A percentile compares a stretch with the other conserved stretches of the same genome.
These are phyloP conservation scores for Anastrepha ludens DNA, from an alignment of 1,140 invertebrate species.

Conservation along the genomic window DNA sequence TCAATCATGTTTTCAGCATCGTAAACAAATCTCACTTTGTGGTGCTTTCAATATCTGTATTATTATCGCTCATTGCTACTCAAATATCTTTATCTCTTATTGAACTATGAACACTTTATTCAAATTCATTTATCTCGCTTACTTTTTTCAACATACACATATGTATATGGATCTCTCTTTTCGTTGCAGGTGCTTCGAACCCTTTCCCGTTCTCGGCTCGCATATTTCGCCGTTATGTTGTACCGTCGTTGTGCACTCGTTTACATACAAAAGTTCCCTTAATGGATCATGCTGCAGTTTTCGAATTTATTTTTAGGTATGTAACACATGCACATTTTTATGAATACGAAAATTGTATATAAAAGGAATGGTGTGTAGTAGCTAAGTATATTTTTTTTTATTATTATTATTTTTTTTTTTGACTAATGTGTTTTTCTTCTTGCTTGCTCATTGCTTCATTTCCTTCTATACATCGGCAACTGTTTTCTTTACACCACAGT, in stretches of 20 bases:
- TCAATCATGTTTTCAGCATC: no score
- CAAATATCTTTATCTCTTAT: no score
- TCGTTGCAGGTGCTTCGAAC: slow-evolving; percentile 17
- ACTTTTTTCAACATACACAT: no score
- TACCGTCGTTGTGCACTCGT: background rate
- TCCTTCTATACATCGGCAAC: background rate
- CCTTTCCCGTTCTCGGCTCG: background rate
- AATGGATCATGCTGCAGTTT: slow-evolving; percentile 39
- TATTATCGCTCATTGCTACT: no score
- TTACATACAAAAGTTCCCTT: background rate
- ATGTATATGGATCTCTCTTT: background rate
- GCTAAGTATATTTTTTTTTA: background rate
- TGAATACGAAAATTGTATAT: slow-evolving; percentile 4
- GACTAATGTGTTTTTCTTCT: background rate
- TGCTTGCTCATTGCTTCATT: background rate
- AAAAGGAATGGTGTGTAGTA: background rate
- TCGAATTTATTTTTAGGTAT: slow-evolving; percentile 40
- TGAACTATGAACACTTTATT: no score
- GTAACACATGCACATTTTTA: background rate
- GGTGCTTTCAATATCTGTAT: no score
- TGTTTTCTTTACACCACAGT: no score
- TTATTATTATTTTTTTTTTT: slow-evolving; percentile 7
- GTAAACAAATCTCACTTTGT: no score
- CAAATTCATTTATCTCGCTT: no score
- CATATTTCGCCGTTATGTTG: background rate